phyloP scores from a whole-genome alignment of 2,888 invertebrate species.

The Cephonodes hylas region DNA sequence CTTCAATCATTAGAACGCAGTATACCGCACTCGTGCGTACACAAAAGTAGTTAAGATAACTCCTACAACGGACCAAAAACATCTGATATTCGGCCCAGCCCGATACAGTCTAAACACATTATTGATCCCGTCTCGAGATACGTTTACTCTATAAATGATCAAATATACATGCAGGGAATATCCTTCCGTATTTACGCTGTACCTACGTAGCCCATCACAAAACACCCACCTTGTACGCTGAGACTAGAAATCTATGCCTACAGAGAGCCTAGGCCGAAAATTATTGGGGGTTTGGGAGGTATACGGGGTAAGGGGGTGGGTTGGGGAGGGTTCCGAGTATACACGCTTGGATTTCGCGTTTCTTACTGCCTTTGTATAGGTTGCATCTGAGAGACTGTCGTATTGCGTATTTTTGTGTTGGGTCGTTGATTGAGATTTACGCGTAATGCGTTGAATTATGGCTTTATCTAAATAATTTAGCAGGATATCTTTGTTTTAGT shows the following conservation, averaged over 20 bases:
- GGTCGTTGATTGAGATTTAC: no score
- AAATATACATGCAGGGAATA: slow-evolving; percentile 47
- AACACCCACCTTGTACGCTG: slow-evolving; percentile 64
- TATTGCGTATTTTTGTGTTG: no score
- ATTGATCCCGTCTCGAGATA: background rate
- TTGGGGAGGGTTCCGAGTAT: slow-evolving; percentile 9
- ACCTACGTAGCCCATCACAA: slow-evolving; percentile 48
- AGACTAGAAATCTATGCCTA: slow-evolving; percentile 74
- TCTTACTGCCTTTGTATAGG: background rate
- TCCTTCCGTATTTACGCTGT: slow-evolving; percentile 54
- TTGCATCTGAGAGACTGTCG: background rate
- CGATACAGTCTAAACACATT: background rate
- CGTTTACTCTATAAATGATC: slow-evolving; percentile 38
- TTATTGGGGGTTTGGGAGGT: slow-evolving; percentile 53
- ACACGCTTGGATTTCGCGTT: background rate
- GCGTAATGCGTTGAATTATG: no score
- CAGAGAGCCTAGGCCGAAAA: slow-evolving; percentile 68
- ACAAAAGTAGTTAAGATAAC: background rate
- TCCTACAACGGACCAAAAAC: background rate
- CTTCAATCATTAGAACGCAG: no score
- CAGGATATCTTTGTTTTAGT: no score
- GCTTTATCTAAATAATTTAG: no score
- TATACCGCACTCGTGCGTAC: background rate
- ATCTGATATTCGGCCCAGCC: background rate
- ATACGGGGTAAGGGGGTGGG: slow-evolving; percentile 27